Base-by-base conservation (phyloP, 2,113 vertebrate genomes). In the Poeciliopsis occidentalis region DNA sequence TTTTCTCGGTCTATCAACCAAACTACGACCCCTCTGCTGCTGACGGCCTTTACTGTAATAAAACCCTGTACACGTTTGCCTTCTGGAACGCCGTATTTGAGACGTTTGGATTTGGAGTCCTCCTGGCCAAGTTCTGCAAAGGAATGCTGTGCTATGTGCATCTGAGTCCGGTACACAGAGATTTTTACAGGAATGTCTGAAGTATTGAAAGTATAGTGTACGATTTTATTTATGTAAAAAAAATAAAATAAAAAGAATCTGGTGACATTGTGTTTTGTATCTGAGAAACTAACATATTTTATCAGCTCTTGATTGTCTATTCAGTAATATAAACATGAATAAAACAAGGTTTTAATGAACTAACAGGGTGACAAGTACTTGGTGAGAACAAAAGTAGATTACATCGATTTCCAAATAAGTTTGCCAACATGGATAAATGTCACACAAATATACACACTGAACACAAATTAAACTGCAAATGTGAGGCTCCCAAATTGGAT, bases 1-100 rank as follows among this genome's bases (percentile, higher is more conserved):
- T 92, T 78, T 91, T 92, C 69, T 86, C 89, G 12, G 71, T 90
- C 51, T 93, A 94, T n/a, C 85, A 87, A 37, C 87, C 90, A 13
- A 89, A 92, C 79, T 94, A 91, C 51, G 84, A 92, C 60, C 69
- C 69, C 0, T 6, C 72, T 54, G 73, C 84, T 17, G 27, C 74
- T 26, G 70, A 83, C n/a, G 44, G 76, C 2, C 54, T 75, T 4
- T 91, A 89, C 89, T 94, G 91, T 19, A 63, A 89, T 30, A 92
- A 80, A 73, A 91, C 82, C 1, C 60, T 94, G 26, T 92, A 93
- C 75, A 82, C 76, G 1, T 92, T 91, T 61, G 91, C 92, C n/a
- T 87, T 92, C 72, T 92, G 90, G 91, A 89, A 63, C 0, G 68
- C 65, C 24, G 19, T 80, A 1, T 63, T 2, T 1, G 82, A 80